A percentile compares a stretch with the other conserved stretches of the same genome.
Conservation (phyloP, 2,113 vertebrate genomes). For the Atractosteus spatula region DNA sequence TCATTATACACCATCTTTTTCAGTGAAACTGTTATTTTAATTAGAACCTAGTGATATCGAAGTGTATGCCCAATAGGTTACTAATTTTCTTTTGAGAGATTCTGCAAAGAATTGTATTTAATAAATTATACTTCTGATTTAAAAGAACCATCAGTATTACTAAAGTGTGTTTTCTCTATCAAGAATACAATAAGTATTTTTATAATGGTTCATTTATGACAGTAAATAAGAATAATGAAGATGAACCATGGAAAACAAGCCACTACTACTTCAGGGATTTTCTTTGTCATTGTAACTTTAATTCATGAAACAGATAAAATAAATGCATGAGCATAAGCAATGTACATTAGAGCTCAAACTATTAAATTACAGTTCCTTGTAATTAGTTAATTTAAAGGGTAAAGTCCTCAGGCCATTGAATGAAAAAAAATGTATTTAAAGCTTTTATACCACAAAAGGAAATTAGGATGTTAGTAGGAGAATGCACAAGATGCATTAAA, state of each 20-base stretch:
- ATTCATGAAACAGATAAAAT: slow-evolving; percentile 37
- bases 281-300: slow-evolving; percentile 34
- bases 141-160: too few relatives aligned
- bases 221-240: slow-evolving; percentile 12
- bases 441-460: slow-evolving; percentile 67
- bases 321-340: slow-evolving; percentile 33
- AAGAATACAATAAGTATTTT: too few relatives aligned
- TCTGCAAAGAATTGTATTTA: too few relatives aligned
- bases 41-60: too few relatives aligned
- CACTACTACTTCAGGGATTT: slow-evolving; percentile 31
- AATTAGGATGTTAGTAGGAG: slow-evolving; percentile 72
- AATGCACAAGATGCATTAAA: slow-evolving; percentile 61
- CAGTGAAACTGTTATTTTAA: too few relatives aligned
- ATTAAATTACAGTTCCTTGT: slow-evolving; percentile 71
- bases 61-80: too few relatives aligned
- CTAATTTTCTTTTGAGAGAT: too few relatives aligned
- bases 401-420: slow-evolving; percentile 74
- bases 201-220: too few relatives aligned
- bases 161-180: too few relatives aligned
- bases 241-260: slow-evolving; percentile 24
- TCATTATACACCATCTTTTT: too few relatives aligned
- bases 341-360: slow-evolving; percentile 31
- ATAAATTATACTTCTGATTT: too few relatives aligned
- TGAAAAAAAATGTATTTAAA: slow-evolving; percentile 71
- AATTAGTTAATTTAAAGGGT: slow-evolving; percentile 82